A percentile compares a stretch with the other conserved stretches of the same genome.
Evolutionary conservation across 2,888 invertebrate species (phyloP).

Genomic region (Mimas tiliae): DNA sequence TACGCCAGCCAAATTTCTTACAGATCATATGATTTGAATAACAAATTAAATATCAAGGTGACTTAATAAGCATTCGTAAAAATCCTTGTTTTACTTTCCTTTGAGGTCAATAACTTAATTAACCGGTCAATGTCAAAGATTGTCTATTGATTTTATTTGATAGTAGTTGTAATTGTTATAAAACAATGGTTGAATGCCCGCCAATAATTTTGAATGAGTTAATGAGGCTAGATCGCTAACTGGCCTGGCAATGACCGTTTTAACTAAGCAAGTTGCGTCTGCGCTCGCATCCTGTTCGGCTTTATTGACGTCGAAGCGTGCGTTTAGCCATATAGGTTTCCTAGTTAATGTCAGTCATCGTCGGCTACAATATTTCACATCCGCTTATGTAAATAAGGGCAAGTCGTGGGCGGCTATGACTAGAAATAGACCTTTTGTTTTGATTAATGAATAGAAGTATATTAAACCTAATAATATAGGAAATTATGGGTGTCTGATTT

Average conservation of each 20-base stretch:
- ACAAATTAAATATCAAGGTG: constrained; percentile 27
- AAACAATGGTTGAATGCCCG: constrained; percentile 49
- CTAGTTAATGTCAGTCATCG: constrained; percentile 32
- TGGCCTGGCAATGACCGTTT: constrained; percentile 54
- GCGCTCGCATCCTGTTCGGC: constrained; percentile 42
- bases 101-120: constrained; percentile 21
- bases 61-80: constrained; percentile 21
- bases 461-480: neutral
- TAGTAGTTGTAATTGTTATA: constrained; percentile 22
- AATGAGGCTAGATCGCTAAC: constrained; percentile 46
- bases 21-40: constrained; percentile 17
- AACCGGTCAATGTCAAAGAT: constrained; percentile 36
- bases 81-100: constrained; percentile 29
- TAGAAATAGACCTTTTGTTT: neutral
- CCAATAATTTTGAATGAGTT: constrained; percentile 48
- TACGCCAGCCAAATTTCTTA: neutral
- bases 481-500: neutral
- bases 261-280: constrained; percentile 33
- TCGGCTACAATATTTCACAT: constrained; percentile 27
- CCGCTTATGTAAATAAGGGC: constrained; percentile 12
- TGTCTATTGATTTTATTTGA: constrained; percentile 19
- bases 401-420: neutral
- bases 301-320: constrained; percentile 39
- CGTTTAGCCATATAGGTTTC: constrained; percentile 32
- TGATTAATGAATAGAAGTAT: neutral